Conservation (phyloP, 2,113 vertebrate species). For the Rhynchomys soricoides region DNA sequence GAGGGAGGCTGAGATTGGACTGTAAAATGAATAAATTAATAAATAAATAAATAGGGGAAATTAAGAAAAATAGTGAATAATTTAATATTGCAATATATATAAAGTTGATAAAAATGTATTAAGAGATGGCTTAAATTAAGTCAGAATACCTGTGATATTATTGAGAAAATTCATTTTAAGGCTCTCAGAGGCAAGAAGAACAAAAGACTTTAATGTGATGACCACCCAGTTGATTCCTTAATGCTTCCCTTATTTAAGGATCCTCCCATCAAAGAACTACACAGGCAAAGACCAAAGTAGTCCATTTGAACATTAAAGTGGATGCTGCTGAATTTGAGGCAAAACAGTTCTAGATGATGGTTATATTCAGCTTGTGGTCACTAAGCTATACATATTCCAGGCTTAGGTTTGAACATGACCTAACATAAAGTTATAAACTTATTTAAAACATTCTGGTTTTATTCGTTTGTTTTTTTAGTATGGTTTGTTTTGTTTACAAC, state of each 20-base stretch:
- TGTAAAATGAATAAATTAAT: too few species aligned
- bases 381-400: neutral
- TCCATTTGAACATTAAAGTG: neutral
- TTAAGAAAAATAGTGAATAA: neutral
- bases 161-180: slow-evolving; percentile 10
- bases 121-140: neutral
- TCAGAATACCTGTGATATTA: neutral
- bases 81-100: neutral
- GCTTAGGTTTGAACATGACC: neutral
- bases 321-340: neutral
- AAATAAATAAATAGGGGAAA: too few species aligned
- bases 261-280: neutral
- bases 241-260: neutral
- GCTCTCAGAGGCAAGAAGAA: neutral
- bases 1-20: too few species aligned
- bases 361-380: neutral
- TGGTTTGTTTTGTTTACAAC: neutral
- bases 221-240: neutral
- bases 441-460: neutral
- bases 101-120: neutral
- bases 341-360: neutral
- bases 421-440: too few species aligned
- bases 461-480: neutral
- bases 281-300: neutral
- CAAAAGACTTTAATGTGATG: neutral